Conservation (phyloP, 2,797 vertebrate genomes). For the Cottoperca gobio region DNA sequence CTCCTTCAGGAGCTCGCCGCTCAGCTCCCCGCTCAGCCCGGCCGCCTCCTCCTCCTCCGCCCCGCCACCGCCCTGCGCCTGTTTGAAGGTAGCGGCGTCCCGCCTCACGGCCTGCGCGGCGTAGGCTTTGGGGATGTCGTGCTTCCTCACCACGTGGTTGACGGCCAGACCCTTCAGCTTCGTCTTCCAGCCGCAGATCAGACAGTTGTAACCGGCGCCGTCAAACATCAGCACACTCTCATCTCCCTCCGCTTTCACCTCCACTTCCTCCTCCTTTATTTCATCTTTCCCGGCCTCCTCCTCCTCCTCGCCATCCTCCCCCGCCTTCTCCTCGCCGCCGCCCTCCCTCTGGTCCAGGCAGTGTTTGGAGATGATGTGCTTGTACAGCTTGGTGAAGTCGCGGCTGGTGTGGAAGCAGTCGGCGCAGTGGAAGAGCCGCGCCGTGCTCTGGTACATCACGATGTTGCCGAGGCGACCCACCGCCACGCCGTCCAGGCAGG, state of each 20-base stretch:
- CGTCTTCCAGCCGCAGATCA: slow-evolving; percentile 69
- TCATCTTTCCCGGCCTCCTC: background rate
- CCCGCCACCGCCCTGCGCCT: too few species aligned
- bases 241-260: background rate
- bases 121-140: slow-evolving; percentile 64
- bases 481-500: slow-evolving; percentile 39
- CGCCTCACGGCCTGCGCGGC: slow-evolving; percentile 50
- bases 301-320: background rate
- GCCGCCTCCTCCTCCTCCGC: slow-evolving; percentile 48
- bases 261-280: background rate
- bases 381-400: slow-evolving; percentile 73
- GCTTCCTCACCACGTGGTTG: slow-evolving; percentile 67
- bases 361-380: slow-evolving; percentile 72
- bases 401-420: slow-evolving; percentile 69
- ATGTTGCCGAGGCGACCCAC: slow-evolving; percentile 73
- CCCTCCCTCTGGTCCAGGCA: slow-evolving; percentile 48
- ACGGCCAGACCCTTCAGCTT: slow-evolving; percentile 50
- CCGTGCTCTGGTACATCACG: slow-evolving; percentile 72
- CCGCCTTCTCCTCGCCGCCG: background rate
- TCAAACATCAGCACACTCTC: slow-evolving; percentile 41
- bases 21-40: slow-evolving; percentile 35
- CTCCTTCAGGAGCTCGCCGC: slow-evolving; percentile 54
- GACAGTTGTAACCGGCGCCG: slow-evolving; percentile 46
- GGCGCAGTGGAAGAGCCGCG: slow-evolving; percentile 73
- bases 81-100: background rate